Base-by-base conservation (phyloP, 2,888 invertebrate genomes). In the Aphidius colemani region DNA sequence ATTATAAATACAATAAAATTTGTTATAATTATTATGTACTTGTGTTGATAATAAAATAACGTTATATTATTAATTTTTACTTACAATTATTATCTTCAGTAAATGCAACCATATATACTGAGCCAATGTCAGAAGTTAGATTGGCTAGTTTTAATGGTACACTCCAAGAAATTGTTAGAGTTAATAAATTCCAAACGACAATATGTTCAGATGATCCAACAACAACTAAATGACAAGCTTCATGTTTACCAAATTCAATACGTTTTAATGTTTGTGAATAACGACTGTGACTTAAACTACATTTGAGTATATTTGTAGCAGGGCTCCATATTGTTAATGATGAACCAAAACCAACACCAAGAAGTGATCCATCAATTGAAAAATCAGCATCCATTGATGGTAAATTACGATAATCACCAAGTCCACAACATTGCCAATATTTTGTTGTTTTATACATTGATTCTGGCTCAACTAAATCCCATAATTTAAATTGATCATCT, bases 321-420 rank as follows among this genome's bases (percentile, higher is more conserved):
- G 89, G 86, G 67, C 86, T 85, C 89, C 92, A 94, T 39, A 91
- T 80, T 1, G 92, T 93, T 53, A 92, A 77, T 7, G 86, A 85
- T 30, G 86, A 83, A 41, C 85, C 88, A 82, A 90, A 93, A 8
- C 87, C 88, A 10, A 90, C 89, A 6, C 88, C 91, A 50, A 94
- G 75, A 39, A 93, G 77, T 0, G 93, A 91, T n/a, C 92, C 92
- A 80, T 94, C 93, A 64, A 86, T 84, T 0, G 91, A 89, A 80
- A 93, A 93, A 53, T 85, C 85, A 3, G 88, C 83, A 49, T 86
- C 85, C 18, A 85, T 84, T 30, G 89, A 85, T 0, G 85, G 79
- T 13, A 88, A 77, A 68, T 88, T 83, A 59, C 88, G 85, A 72
- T 90, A 93, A 64, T 83, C 86, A 0, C 88, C 88, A 30, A 87